Conservation (phyloP, 1,140 invertebrate species). For the Drosophila parabipectinata region DNA sequence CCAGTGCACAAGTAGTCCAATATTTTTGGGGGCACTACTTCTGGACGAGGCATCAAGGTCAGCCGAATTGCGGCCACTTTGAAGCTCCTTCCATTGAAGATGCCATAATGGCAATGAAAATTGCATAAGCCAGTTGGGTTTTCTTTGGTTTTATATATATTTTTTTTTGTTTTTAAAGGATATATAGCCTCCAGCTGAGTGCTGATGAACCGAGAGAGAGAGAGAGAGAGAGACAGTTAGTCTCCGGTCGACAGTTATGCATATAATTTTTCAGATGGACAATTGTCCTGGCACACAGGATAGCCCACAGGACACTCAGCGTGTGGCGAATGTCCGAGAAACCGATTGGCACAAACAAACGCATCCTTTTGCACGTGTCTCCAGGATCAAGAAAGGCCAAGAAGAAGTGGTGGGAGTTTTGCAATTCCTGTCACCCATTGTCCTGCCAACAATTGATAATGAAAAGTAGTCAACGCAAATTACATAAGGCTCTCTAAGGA, state of each 20-base stretch:
- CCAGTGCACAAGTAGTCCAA: too few species aligned
- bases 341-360: conserved; percentile 52
- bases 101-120: conserved; percentile 3
- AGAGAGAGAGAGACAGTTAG: conserved; percentile 19
- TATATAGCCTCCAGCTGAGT: conserved; percentile 32
- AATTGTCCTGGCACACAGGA: conserved; percentile 16
- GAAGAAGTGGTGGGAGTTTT: conserved; percentile 6
- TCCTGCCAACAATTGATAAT: conserved; percentile 54
- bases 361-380: conserved; percentile 64
- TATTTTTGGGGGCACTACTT: background rate
- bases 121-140: conserved; percentile 53
- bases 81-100: conserved; percentile 55
- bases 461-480: conserved; percentile 73
- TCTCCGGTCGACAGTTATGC: conserved; percentile 64
- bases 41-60: conserved; percentile 35
- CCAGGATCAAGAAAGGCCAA: conserved; percentile 10
- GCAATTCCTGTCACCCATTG: conserved; percentile 48
- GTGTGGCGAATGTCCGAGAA: conserved; percentile 71
- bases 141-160: background rate
- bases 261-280: conserved; percentile 60
- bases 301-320: conserved; percentile 36
- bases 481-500: conserved; percentile 59
- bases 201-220: background rate
- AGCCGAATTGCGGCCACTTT: conserved; percentile 45
- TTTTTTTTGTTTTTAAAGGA: background rate